Evolutionary conservation across 1,140 invertebrate genomes (phyloP).

Genomic region (Trichonephila clavata): DNA sequence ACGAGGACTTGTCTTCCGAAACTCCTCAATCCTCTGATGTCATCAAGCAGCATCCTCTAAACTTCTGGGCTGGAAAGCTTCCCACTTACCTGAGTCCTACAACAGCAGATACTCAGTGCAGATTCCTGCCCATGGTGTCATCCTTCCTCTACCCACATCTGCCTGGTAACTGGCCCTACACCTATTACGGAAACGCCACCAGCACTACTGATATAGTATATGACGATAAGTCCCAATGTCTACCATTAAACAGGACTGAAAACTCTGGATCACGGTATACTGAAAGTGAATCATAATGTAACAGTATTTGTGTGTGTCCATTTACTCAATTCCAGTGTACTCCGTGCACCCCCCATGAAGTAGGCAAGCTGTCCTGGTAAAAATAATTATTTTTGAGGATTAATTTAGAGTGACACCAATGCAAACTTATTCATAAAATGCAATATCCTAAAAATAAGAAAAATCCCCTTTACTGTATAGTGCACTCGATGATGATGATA

Average conservation of each 20-base stretch:
- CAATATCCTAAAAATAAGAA: too few relatives aligned
- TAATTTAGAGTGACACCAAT: too few relatives aligned
- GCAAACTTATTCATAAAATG: too few relatives aligned
- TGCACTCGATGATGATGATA: too few relatives aligned
- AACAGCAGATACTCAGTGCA: slow-evolving; percentile 13
- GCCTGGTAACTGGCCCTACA: slow-evolving; percentile 28
- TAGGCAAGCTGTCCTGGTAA: too few relatives aligned
- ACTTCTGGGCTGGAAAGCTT: slow-evolving; percentile 44
- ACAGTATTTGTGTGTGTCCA: not conserved
- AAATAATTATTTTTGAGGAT: too few relatives aligned
- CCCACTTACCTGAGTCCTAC: slow-evolving; percentile 31
- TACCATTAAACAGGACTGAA: not conserved
- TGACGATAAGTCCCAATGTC: not conserved
- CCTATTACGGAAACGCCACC: slow-evolving; percentile 34
- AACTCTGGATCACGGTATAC: not conserved
- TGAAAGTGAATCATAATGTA: slow-evolving; percentile 16
- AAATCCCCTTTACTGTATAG: too few relatives aligned
- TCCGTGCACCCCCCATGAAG: too few relatives aligned
- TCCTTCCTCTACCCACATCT: slow-evolving; percentile 58
- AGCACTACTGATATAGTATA: not conserved
- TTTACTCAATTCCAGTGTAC: not conserved
- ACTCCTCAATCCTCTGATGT: not conserved
- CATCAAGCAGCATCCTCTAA: slow-evolving; percentile 12
- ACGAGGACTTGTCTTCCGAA: slow-evolving; percentile 33
- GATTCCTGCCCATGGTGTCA: slow-evolving; percentile 60